These are phyloP conservation scores for Montipora sp. DNA, from an alignment of 64 coral and sea anemone genomes.

Conservation along the genomic window DNA sequence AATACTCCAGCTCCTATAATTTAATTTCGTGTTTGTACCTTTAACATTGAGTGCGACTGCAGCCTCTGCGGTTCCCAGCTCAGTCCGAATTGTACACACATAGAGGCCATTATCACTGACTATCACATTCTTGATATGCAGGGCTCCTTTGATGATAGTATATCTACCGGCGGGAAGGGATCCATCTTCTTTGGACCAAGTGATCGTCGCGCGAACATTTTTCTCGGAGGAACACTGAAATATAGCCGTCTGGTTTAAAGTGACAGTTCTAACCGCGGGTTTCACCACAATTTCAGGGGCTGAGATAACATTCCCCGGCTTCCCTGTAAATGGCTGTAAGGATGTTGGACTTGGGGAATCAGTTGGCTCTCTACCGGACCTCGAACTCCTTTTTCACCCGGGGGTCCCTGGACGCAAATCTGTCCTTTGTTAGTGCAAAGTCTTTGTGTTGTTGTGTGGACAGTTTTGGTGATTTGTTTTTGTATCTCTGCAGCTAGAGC, in stretches of 20 bases:
- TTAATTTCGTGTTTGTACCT: constrained; percentile 32
- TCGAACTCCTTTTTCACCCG: constrained; percentile 32
- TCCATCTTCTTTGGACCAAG: constrained; percentile 66
- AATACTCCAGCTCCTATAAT: no score
- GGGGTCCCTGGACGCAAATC: constrained; percentile 58
- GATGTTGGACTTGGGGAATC: not conserved
- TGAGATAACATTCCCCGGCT: constrained; percentile 26
- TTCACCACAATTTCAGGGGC: constrained; percentile 71
- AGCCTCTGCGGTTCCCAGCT: constrained; percentile 54
- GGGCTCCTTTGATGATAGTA: constrained; percentile 52
- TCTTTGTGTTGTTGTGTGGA: constrained; percentile 24
- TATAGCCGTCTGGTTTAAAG: constrained; percentile 56
- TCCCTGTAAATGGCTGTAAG: constrained; percentile 23
- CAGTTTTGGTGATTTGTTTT: constrained; percentile 56
- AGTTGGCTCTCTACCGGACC: constrained; percentile 14
- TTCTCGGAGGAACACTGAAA: constrained; percentile 61
- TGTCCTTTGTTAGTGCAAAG: constrained; percentile 57
- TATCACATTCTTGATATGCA: constrained; percentile 53
- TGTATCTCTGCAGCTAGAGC: constrained; percentile 45
- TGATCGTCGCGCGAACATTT: constrained; percentile 30
- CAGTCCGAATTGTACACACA: constrained; percentile 70
- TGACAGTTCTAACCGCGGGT: constrained; percentile 56
- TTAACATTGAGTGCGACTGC: constrained; percentile 78
- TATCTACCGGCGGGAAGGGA: constrained; percentile 16
- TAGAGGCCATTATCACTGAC: constrained; percentile 69